Percentiles rank a stretch among this genome's conserved stretches.
Evolutionary conservation across 2,888 invertebrate species (phyloP).

Genomic region (Lepidocyrtoides sp.): DNA sequence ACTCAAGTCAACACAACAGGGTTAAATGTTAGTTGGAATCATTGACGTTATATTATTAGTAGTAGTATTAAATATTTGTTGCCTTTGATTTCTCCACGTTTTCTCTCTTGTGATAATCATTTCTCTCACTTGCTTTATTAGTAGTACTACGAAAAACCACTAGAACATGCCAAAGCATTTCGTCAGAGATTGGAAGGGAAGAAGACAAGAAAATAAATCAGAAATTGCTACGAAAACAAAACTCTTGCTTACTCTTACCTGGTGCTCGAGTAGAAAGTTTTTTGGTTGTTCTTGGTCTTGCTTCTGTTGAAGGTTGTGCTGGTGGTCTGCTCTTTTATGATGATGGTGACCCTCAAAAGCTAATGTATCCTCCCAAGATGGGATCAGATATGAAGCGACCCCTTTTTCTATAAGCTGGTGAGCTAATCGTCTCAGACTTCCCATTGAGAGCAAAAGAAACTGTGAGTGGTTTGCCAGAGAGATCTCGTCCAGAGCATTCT

Average conservation of each 20-base stretch:
- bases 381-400: constrained; percentile 80
- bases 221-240: constrained; percentile 17
- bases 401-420: constrained; percentile 82
- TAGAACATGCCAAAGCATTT: constrained; percentile 31
- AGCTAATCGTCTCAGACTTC: constrained; percentile 83
- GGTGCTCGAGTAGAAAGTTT: constrained; percentile 23
- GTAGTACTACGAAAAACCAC: constrained; percentile 53
- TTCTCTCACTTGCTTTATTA: constrained; percentile 68
- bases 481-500: constrained; percentile 84
- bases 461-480: constrained; percentile 85
- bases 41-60: constrained; percentile 28
- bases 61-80: constrained; percentile 65
- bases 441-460: constrained; percentile 83
- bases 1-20: not conserved
- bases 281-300: constrained; percentile 35
- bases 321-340: constrained; percentile 48
- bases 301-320: constrained; percentile 21
- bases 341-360: constrained; percentile 64
- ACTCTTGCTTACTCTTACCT: constrained; percentile 71
- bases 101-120: constrained; percentile 53
- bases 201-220: constrained; percentile 1
- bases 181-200: not conserved
- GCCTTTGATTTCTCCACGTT: constrained; percentile 66
- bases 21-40: too few relatives aligned
- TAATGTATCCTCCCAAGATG: constrained; percentile 74